phyloP scores from a whole-genome alignment of 1,140 invertebrate genomes.

The Drosophila kikkawai region DNA sequence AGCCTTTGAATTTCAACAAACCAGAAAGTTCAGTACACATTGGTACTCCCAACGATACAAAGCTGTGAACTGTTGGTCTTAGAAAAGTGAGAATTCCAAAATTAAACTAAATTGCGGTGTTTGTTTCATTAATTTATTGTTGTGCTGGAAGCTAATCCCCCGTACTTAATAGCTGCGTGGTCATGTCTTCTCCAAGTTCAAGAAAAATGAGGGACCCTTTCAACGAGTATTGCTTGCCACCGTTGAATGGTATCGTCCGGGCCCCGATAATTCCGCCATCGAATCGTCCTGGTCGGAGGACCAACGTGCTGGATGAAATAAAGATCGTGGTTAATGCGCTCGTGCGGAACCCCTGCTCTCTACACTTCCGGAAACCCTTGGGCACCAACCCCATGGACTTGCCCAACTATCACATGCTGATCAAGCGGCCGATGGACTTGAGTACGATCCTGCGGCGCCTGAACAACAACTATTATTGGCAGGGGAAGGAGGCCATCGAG shows the following conservation, averaged over 20 bases:
- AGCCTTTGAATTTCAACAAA: no score
- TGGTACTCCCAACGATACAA: not conserved
- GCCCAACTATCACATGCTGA: conserved; percentile 25
- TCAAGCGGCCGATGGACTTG: conserved; percentile 43
- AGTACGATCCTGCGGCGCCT: conserved; percentile 36
- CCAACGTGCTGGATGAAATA: conserved; percentile 34
- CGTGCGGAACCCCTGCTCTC: conserved; percentile 15
- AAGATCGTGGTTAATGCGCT: conserved; percentile 23
- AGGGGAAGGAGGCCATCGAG: conserved; percentile 22
- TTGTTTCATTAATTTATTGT: not conserved
- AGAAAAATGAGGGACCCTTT: not conserved
- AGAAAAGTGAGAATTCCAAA: not conserved
- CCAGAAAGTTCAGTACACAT: not conserved
- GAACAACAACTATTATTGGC: conserved; percentile 42
- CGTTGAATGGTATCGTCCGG: conserved; percentile 45
- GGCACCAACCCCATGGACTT: conserved; percentile 7
- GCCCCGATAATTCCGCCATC: conserved; percentile 34
- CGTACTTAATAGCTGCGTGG: not conserved
- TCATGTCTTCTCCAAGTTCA: not conserved
- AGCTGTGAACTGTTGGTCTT: not conserved
- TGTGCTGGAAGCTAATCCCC: not conserved
- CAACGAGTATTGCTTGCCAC: conserved; percentile 1
- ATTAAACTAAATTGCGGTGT: no score
- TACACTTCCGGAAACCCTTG: conserved; percentile 33
- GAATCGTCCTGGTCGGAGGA: conserved; percentile 19